Evolutionary conservation across 2,888 invertebrate species (phyloP).

Genomic region (Macrophya annulata): DNA sequence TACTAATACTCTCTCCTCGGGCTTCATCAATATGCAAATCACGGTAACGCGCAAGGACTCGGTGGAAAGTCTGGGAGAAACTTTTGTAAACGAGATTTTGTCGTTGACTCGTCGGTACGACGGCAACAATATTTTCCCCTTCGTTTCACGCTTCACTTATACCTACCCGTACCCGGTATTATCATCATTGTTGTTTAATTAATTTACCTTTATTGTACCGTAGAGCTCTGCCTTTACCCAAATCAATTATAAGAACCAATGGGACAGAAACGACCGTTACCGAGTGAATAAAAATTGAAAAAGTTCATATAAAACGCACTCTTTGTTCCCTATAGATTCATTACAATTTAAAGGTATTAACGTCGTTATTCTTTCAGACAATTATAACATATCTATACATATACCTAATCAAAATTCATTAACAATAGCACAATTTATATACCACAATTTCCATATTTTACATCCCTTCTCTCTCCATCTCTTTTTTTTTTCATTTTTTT

Average conservation of each 20-base stretch:
- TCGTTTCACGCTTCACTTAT: constrained; percentile 14
- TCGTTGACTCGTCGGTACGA: constrained; percentile 32
- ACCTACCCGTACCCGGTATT: neutral
- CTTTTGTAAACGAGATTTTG: constrained; percentile 51
- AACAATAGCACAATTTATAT: neutral
- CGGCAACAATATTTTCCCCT: constrained; percentile 49
- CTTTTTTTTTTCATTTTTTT: neutral
- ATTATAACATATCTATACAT: too few species aligned
- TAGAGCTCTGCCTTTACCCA: neutral
- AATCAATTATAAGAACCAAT: constrained; percentile 38
- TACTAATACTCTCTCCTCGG: constrained; percentile 40
- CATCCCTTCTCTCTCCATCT: neutral
- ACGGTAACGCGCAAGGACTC: constrained; percentile 13
- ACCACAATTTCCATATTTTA: neutral
- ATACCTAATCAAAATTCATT: neutral
- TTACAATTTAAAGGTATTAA: neutral
- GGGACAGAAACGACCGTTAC: neutral
- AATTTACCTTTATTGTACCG: constrained; percentile 31
- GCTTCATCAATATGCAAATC: constrained; percentile 54
- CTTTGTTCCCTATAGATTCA: neutral
- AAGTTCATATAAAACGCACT: neutral
- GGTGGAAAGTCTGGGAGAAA: constrained; percentile 44
- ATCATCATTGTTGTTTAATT: constrained; percentile 43
- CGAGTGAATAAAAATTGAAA: constrained; percentile 9
- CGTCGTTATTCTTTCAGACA: too few species aligned